Evolutionary conservation across 2,113 vertebrate genomes (phyloP).

Genomic region (Pontoporia blainvillei): DNA sequence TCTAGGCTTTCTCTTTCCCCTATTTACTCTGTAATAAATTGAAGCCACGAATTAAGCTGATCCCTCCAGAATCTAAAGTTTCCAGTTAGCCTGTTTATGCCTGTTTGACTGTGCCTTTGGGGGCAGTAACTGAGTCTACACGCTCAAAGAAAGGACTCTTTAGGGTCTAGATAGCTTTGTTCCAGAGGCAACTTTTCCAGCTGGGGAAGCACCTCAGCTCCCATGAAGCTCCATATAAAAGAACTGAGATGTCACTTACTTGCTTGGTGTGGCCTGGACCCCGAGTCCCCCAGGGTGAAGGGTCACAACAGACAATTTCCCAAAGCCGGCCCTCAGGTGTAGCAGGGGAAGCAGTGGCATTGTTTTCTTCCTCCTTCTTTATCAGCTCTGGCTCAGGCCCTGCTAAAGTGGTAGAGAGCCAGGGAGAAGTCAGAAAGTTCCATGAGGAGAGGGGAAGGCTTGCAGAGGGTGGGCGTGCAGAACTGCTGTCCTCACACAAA

Average conservation of each 20-base stretch:
- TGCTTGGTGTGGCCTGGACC: background rate
- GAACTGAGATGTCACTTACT: background rate
- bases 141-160: background rate
- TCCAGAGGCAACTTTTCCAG: constrained; percentile 40
- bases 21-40: background rate
- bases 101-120: background rate
- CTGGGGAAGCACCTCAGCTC: background rate
- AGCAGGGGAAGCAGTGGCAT: background rate
- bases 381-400: background rate
- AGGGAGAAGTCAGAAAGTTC: background rate
- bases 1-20: background rate
- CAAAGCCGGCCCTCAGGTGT: background rate
- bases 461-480: background rate
- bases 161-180: background rate
- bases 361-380: background rate
- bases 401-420: background rate
- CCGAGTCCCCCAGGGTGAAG: background rate
- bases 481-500: background rate
- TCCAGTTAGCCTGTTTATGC: background rate
- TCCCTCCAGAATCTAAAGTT: background rate
- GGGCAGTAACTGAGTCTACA: background rate
- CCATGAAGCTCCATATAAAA: background rate
- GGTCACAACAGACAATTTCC: background rate
- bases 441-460: background rate
- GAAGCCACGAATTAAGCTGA: background rate